phyloP scores from a whole-genome alignment of 2,113 vertebrate genomes.

The Apodemus sylvaticus region DNA sequence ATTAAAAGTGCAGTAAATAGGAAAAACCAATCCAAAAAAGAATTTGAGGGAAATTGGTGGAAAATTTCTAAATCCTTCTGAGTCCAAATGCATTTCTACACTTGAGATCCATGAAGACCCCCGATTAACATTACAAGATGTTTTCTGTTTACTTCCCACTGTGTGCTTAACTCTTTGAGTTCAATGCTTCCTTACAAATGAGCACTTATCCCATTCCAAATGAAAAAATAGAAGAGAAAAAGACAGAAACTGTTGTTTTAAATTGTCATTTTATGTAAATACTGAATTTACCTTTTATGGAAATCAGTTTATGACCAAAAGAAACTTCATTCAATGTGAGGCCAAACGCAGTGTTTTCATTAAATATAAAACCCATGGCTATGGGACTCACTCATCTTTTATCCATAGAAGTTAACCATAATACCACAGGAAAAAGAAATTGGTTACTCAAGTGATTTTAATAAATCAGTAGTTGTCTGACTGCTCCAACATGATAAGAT shows the following conservation, averaged over 20 bases:
- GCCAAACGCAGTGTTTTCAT: background rate
- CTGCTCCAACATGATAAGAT: background rate
- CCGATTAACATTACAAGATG: background rate
- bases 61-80: background rate
- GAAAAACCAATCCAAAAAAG: background rate
- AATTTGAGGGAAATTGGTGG: background rate
- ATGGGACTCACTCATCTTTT: background rate
- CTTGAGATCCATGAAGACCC: background rate
- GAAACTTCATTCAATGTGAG: background rate
- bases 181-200: background rate
- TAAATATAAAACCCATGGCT: background rate
- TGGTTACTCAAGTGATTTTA: background rate
- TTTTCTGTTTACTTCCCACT: background rate
- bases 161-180: conserved; percentile 1
- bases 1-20: background rate
- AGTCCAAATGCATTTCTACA: background rate
- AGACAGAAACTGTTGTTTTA: background rate
- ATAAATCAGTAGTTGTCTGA: background rate
- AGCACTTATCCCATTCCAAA: background rate
- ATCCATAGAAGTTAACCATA: background rate
- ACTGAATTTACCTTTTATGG: background rate
- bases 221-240: background rate
- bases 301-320: background rate
- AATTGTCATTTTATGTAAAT: background rate
- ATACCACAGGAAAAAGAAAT: background rate